These are phyloP conservation scores for Bolborhynchus lineola DNA, from an alignment of 2,113 vertebrate genomes.

Conservation along the genomic window DNA sequence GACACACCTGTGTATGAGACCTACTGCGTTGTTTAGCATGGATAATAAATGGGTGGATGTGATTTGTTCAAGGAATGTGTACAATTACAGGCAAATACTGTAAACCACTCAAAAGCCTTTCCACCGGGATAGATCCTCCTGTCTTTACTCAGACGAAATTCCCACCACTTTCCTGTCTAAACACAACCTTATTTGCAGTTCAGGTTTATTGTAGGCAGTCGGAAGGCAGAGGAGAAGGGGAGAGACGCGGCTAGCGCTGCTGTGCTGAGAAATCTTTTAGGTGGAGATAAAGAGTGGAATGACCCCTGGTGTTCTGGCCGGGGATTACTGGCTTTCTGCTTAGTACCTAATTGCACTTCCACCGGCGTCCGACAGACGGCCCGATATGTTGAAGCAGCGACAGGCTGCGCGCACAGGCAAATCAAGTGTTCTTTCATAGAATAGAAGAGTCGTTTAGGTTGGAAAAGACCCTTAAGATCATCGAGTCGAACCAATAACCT, in stretches of 20 bases:
- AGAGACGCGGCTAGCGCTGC: not conserved
- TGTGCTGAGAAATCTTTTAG: not conserved
- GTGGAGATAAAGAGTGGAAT: constrained; percentile 10
- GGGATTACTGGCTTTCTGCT: not conserved
- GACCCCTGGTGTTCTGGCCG: constrained; percentile 70
- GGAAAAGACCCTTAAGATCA: not conserved
- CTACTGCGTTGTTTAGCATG: not conserved
- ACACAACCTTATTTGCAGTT: not conserved
- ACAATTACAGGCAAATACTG: constrained; percentile 21
- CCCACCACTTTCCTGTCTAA: constrained; percentile 4
- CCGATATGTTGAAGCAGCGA: rapidly evolving
- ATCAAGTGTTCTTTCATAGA: not conserved
- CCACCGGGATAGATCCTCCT: constrained; percentile 29
- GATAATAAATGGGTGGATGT: not conserved
- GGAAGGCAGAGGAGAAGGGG: not conserved
- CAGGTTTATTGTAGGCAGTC: not conserved
- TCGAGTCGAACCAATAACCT: not conserved
- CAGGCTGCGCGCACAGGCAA: too few species aligned
- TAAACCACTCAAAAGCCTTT: constrained; percentile 50
- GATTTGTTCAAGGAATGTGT: constrained; percentile 22
- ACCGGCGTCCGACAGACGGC: rapidly evolving
- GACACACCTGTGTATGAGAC: constrained; percentile 8
- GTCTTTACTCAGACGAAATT: constrained; percentile 48
- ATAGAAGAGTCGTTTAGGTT: not conserved
- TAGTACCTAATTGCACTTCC: rapidly evolving